Base-by-base conservation (phyloP, 2,113 vertebrate genomes). In the Casuarius casuarius region DNA sequence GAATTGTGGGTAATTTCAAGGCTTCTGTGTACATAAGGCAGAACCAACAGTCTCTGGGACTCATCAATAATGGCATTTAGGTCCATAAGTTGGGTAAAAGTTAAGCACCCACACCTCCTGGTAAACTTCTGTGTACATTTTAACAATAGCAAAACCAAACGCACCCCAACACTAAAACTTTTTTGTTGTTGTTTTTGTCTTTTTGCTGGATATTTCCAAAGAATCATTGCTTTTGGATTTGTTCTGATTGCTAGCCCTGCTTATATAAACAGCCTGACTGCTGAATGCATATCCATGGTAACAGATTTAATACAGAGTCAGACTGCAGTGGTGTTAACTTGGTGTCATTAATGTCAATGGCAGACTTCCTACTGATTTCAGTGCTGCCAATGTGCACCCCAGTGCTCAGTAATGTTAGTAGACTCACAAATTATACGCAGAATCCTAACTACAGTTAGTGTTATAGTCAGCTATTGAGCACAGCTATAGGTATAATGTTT, bases 301-400 rank as follows among this genome's bases (percentile, higher is more conserved):
- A 94, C 75, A 84, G 68, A 80, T 81, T 89, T 86, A 87, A 84
- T 49, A 84, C 31, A 84, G 66, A 77, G 75, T 67, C 61, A 89
- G 73, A 65, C 66, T 92, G 49, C 65, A 89, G 83, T 42, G 42
- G 73, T n/a, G 68, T 75, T 87, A 94, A 72, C 48, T 66, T 89
- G 25, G n/a, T 80, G 59, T 61, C 5, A 0, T 68, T 80, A 87
- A 74, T 84, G 76, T 80, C 87, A 85, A 8, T 33, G 67, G 58
- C 35, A 90, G 75, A 68, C 66, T 21, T 83, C 66, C 76, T 67
- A 62, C 40, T 56, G 65, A 61, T 87, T 77, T 46, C 68, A 87
- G 48, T 78, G 56, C 54, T 93, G 65, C 20, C 31, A 59, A 7
- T 29, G 33, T 59, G 54, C 29, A 58, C 29, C 54, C 54, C 54